Evolutionary conservation across 2,113 vertebrate genomes (phyloP).

Genomic region (Struthio camelus): DNA sequence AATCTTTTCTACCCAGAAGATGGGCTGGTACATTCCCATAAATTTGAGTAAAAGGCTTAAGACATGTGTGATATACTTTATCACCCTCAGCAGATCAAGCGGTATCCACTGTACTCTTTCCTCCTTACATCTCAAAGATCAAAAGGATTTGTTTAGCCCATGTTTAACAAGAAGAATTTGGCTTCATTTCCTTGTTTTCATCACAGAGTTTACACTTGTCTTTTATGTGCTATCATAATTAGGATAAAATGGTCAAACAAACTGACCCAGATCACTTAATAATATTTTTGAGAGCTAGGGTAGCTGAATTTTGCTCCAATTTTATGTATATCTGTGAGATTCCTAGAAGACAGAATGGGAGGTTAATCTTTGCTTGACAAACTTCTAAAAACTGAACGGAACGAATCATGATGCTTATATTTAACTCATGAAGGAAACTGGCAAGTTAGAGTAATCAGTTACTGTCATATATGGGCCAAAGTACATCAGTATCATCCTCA

Average conservation of each 20-base stretch:
- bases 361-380: neutral
- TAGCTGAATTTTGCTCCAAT: neutral
- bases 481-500: neutral
- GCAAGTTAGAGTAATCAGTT: neutral
- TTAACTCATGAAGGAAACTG: neutral
- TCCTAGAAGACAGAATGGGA: neutral
- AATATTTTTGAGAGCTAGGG: neutral
- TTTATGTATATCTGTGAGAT: fast-evolving
- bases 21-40: neutral
- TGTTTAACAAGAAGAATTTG: neutral
- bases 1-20: neutral
- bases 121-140: neutral
- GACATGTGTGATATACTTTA: neutral
- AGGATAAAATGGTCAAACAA: neutral
- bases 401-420: neutral
- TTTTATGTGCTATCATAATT: neutral
- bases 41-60: neutral
- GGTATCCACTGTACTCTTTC: neutral
- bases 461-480: neutral
- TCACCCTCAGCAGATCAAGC: neutral
- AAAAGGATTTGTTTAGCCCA: neutral
- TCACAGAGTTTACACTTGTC: neutral
- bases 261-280: neutral
- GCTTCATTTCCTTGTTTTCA: neutral
- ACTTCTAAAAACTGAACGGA: neutral